Evolutionary conservation across 2,888 invertebrate species (phyloP), one percentile per base, ranked within the genome.

Genomic region (Mylabris sibirica): DNA sequence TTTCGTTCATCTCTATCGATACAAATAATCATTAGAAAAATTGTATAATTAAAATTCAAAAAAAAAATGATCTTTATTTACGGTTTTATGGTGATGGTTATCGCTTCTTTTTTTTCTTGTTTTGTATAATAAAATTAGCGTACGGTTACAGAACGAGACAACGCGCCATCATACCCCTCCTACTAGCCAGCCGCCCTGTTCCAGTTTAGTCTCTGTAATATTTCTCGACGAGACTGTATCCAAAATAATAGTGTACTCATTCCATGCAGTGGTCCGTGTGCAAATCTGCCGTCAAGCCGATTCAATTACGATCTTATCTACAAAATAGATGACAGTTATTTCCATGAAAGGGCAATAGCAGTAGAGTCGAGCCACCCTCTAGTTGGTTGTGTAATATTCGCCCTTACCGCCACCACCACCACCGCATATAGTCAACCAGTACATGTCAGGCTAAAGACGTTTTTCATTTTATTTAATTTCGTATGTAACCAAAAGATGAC

Each of bases 251-350:
- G 79, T 79, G 78, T 78, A 78, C 77, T 75, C 76, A 77, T 77
- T 76, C 77, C 75, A 76, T 77, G 80, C 80, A 79, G 80, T 79
- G 81, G 82, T 80, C 80, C 80, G 82, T 84, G 85, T 84, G 85
- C 85, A 85, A 85, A 85, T 85, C 85, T 85, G 83, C 84, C 84
- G 84, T 85, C 85, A 84, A 81, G 82, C 84, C 82, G 83, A 85
- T 85, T 85, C 85, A 85, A 85, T 85, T 85, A 85, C 85, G 85
- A 85, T 85, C 83, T 85, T 85, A 85, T 85, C 85, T 84, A 72
- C 80, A 84, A 85, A 85, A 85, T 85, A 84, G 85, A 85, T 85
- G 85, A 85, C 85, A 85, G 85, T 85, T 85, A 85, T 85, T 85
- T 85, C 84, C 85, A 84, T 84, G 84, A 82, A 83, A 84, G 83